Conservation (phyloP, 2,888 invertebrate genomes). For the Apamea crenata region DNA sequence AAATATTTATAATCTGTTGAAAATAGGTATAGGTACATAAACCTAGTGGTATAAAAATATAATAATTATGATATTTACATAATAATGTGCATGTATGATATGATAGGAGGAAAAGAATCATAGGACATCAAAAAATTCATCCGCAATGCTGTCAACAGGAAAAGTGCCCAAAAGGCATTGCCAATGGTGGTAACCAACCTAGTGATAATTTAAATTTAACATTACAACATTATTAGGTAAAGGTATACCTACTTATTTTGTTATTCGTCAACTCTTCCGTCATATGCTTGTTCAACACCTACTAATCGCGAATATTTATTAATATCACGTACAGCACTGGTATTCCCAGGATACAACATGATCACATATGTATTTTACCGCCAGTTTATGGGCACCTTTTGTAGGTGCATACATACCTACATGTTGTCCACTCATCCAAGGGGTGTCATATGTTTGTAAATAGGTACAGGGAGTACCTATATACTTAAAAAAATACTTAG, state of each 20-base stretch:
- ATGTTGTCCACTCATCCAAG: neutral
- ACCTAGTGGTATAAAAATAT: too few species aligned
- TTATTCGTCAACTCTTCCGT: neutral
- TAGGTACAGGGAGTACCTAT: neutral
- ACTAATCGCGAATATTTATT: constrained; percentile 18
- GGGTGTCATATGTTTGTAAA: neutral
- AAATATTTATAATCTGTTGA: neutral
- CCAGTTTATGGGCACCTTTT: neutral
- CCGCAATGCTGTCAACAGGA: too few species aligned
- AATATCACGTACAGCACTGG: neutral
- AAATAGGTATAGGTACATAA: neutral
- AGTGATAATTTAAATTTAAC: neutral
- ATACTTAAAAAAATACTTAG: neutral
- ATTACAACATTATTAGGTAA: neutral
- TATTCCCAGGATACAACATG: constrained; percentile 11
- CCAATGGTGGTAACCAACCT: too few species aligned
- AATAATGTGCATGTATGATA: too few species aligned
- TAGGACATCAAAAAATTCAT: too few species aligned
- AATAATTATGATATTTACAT: too few species aligned
- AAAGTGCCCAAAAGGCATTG: too few species aligned
- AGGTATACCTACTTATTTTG: neutral
- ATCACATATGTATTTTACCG: constrained; percentile 4
- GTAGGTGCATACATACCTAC: neutral
- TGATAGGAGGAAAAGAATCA: too few species aligned
- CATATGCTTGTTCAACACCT: constrained; percentile 5